phyloP scores from a whole-genome alignment of 2,797 vertebrate species.

The Gallinago nigripennis region DNA sequence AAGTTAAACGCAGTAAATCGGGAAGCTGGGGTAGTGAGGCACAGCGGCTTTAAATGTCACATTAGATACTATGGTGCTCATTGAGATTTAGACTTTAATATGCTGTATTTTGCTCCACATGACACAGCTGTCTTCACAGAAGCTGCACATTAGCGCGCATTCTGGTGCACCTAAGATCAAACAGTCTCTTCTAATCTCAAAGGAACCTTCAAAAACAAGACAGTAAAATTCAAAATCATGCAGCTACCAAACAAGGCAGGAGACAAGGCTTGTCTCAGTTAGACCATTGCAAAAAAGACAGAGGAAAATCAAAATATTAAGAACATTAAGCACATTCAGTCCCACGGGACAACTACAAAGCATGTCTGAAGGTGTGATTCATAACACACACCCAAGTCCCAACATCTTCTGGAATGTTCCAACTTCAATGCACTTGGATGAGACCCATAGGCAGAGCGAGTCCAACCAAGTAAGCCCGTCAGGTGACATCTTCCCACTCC shows the following conservation, averaged over 20 bases:
- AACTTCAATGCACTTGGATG: neutral
- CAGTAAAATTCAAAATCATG: slow-evolving; percentile 54
- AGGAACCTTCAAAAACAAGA: slow-evolving; percentile 56
- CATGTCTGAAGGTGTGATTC: neutral
- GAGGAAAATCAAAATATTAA: slow-evolving; percentile 32
- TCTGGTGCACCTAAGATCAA: slow-evolving; percentile 45
- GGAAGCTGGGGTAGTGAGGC: slow-evolving; percentile 51
- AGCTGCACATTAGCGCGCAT: neutral
- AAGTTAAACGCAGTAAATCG: slow-evolving; percentile 57
- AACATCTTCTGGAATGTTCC: neutral
- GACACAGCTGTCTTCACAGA: slow-evolving; percentile 35
- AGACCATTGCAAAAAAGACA: slow-evolving; percentile 51
- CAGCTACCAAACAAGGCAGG: slow-evolving; percentile 42
- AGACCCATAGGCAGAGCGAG: neutral
- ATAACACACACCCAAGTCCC: neutral
- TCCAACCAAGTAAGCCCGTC: neutral
- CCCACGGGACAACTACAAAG: neutral
- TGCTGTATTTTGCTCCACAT: slow-evolving; percentile 9
- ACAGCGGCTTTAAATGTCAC: slow-evolving; percentile 62
- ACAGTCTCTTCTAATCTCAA: slow-evolving; percentile 38
- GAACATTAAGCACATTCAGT: slow-evolving; percentile 37
- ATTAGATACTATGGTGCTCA: slow-evolving; percentile 40
- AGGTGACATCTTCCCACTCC: neutral
- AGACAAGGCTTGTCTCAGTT: slow-evolving; percentile 61
- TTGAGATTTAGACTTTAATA: slow-evolving; percentile 71